Conservation (phyloP, 2,888 invertebrate genomes). For the Arrhopalites spinosus region DNA sequence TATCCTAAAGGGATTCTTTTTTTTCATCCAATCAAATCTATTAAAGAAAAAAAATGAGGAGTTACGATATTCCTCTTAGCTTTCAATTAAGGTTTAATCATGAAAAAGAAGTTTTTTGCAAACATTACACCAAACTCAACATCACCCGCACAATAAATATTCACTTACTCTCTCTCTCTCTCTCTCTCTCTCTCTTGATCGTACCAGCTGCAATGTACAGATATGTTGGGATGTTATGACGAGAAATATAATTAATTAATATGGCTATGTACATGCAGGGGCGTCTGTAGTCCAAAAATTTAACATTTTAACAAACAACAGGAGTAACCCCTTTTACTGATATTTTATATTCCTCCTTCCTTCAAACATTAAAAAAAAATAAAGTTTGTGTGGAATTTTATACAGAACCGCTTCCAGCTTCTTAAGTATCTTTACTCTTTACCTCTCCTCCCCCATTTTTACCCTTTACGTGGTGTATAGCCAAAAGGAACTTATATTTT, state of each 20-base stretch:
- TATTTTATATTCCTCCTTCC: no score
- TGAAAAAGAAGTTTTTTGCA: conserved; percentile 7
- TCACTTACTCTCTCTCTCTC: conserved; percentile 5
- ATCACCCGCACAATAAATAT: conserved; percentile 22
- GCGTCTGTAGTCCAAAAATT: no score
- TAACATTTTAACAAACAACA: not conserved
- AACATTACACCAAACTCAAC: conserved; percentile 8
- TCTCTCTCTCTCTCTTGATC: not conserved
- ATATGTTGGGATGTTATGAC: no score
- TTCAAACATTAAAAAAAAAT: conserved; percentile 26
- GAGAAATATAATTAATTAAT: no score
- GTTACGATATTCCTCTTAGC: conserved; percentile 24
- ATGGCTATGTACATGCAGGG: no score
- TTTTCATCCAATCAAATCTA: not conserved
- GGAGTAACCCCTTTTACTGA: not conserved
- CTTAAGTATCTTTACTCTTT: conserved; percentile 2
- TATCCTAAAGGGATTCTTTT: not conserved
- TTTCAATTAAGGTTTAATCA: conserved; percentile 25
- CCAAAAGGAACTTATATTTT: conserved; percentile 9
- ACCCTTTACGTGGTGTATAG: conserved; percentile 7
- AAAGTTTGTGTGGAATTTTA: conserved; percentile 24
- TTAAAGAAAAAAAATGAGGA: conserved; percentile 14
- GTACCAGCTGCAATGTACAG: no score
- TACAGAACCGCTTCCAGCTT: conserved; percentile 12
- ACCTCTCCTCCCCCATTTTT: not conserved